Evolutionary conservation across 2,888 invertebrate genomes (phyloP).

Genomic region (Yponomeuta cagnagella): DNA sequence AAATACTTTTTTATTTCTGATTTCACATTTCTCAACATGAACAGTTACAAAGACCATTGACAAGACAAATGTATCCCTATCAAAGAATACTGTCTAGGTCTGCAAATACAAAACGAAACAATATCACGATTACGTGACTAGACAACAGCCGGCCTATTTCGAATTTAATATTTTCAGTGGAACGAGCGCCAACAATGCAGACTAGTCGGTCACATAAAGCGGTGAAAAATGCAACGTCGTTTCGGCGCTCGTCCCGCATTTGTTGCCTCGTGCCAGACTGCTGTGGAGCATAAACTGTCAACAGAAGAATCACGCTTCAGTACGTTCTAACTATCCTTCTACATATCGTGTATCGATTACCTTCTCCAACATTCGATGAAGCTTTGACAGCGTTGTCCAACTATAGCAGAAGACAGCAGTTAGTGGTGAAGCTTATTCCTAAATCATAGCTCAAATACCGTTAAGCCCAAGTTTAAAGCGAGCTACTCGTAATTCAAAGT

Average conservation of each 20-base stretch:
- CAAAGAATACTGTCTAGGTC: background rate
- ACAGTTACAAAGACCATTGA: too few species aligned
- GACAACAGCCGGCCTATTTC: background rate
- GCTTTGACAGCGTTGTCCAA: too few species aligned
- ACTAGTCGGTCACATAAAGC: conserved; percentile 34
- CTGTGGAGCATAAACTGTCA: conserved; percentile 10
- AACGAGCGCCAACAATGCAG: conserved; percentile 30
- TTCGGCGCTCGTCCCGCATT: conserved; percentile 52
- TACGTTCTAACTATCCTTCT: too few species aligned
- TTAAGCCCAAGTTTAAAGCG: too few species aligned
- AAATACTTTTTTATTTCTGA: background rate
- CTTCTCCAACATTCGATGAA: too few species aligned
- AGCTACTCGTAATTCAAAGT: too few species aligned
- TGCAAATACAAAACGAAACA: background rate
- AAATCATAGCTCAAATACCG: too few species aligned
- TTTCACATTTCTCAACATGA: background rate
- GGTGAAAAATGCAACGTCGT: conserved; percentile 50
- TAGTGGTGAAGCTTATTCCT: too few species aligned
- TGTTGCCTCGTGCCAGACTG: conserved; percentile 41
- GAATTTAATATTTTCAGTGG: conserved; percentile 1
- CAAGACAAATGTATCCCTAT: background rate
- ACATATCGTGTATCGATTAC: too few species aligned
- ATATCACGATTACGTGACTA: conserved; percentile 5
- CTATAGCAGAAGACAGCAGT: too few species aligned
- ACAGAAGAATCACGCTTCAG: background rate